phyloP scores from a whole-genome alignment of 1,140 invertebrate species.

The Pollicipes pollicipes region DNA sequence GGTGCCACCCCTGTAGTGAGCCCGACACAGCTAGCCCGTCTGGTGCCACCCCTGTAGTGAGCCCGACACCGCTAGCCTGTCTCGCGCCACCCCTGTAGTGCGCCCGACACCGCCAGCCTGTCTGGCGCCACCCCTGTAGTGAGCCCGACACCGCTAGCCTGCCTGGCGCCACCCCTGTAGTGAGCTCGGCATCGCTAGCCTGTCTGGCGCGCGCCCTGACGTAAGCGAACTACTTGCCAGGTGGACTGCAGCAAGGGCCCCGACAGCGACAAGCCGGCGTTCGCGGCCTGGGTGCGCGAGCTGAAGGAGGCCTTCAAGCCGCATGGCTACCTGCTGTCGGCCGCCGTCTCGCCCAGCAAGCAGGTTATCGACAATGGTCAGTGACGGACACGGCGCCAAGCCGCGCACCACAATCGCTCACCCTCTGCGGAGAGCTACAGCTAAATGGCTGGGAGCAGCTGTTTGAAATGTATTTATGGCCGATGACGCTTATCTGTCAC shows the following conservation, averaged over 20 bases:
- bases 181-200: too few species aligned
- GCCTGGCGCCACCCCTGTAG: too few species aligned
- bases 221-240: too few species aligned
- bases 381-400: neutral
- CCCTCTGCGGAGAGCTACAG: neutral
- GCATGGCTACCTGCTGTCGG: conserved; percentile 48
- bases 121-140: too few species aligned
- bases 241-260: conserved; percentile 60
- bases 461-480: neutral
- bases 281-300: conserved; percentile 48
- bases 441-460: neutral
- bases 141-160: too few species aligned
- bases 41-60: too few species aligned
- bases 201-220: too few species aligned
- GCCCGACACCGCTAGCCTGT: too few species aligned
- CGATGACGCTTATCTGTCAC: neutral
- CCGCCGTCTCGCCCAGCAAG: conserved; percentile 49
- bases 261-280: conserved; percentile 51
- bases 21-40: too few species aligned
- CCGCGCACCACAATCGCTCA: neutral
- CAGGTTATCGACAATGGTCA: conserved; percentile 29
- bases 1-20: too few species aligned
- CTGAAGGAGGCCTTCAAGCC: conserved; percentile 47
- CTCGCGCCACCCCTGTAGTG: too few species aligned
- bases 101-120: too few species aligned